Evolutionary conservation across 35 echinoderm and acorn worm species (phyloP).

Genomic region (Lytechinus pictus): DNA sequence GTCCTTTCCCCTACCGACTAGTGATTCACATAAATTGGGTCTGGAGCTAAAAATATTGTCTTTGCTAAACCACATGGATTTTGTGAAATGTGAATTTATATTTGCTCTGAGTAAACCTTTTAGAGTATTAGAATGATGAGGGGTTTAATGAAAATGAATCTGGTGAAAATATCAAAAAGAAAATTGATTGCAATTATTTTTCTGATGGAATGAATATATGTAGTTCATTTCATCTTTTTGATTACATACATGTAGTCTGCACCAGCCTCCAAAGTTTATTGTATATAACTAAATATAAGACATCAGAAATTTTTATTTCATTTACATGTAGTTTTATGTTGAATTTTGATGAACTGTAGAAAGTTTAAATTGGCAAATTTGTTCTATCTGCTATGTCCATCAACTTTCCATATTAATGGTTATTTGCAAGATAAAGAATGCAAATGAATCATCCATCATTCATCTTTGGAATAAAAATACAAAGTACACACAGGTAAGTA

Average conservation of each 20-base stretch:
- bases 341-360: too few species aligned
- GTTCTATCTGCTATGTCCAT: not conserved
- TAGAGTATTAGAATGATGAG: too few species aligned
- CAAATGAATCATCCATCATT: not conserved
- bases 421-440: not conserved
- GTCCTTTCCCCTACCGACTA: not conserved
- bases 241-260: not conserved
- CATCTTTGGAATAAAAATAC: not conserved
- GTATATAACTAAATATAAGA: too few species aligned
- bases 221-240: not conserved
- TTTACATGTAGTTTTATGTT: too few species aligned
- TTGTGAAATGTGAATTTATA: not conserved
- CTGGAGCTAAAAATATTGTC: not conserved
- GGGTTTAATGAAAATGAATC: not conserved
- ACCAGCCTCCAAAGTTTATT: not conserved
- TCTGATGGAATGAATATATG: not conserved
- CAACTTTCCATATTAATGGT: not conserved
- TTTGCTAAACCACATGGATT: not conserved
- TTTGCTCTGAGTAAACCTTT: not conserved
- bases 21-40: not conserved
- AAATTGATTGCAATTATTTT: not conserved
- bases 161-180: not conserved
- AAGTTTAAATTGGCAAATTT: too few species aligned
- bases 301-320: too few species aligned
- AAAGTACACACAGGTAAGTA: not conserved